Base-by-base conservation (phyloP, 2,888 invertebrate genomes). In the Acleris laterana region DNA sequence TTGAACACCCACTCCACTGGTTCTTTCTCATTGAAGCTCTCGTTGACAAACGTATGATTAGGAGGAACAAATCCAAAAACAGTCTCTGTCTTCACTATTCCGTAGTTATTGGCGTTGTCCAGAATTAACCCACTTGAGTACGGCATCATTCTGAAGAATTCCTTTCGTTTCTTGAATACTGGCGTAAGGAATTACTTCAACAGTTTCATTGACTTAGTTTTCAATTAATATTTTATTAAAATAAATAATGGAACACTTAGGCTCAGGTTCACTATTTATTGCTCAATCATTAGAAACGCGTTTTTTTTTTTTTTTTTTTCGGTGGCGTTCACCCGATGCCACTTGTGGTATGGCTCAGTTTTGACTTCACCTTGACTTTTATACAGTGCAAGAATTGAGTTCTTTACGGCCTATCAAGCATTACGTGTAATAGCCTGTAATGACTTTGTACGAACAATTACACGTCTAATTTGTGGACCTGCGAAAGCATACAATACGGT, bases 41-140 rank as follows among this genome's bases (percentile, higher is more conserved):
- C 69, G 28, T 85, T 82, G 38, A 78, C 75, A 67, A 81, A 83
- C 28, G 73, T 77, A 25, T 76, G 72, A 52, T 77, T 79, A 0
- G 71, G 65, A 1, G 83, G 82, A 3, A 77, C 75, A 62, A 87
- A 88, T 0, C 85, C 84, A 63, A 90, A 84, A 0, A 88, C 69
- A 0, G 87, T 82, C 68, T 90, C 89, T 0, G 88, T 89, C 63
- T 89, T 90, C 20, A 89, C 83, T 63, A 88, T 85, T 0, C 88
- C 85, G 69, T 87, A 88, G 67, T 89, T 85, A 71, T 78, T 88
- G 0, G 81, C 65, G 49, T 82, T 86, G 63, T 88, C 85, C 20
- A 87, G 68, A 38, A 89, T 80, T 2, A 88, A 60, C 0, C 84
- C 85, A 9, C 82, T 80, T 1, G 88, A 81, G 51, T 88, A 88